Conservation (phyloP, 2,888 invertebrate species). For the Dascillus cervinus region DNA sequence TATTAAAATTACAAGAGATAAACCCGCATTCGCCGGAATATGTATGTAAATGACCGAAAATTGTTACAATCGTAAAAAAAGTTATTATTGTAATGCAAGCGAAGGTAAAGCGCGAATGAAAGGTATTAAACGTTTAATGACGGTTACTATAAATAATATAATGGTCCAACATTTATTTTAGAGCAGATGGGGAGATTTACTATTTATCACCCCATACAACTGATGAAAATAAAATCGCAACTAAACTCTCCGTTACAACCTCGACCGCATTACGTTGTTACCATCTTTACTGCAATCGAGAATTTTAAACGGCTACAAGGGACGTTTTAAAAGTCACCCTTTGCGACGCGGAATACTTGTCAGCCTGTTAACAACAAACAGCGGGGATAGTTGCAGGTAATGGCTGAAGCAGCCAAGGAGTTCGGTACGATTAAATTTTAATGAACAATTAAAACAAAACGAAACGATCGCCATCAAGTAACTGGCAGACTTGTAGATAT, state of each 20-base stretch:
- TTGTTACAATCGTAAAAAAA: conserved; percentile 35
- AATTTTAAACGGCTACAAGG: no score
- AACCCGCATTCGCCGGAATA: conserved; percentile 32
- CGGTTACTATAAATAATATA: conserved; percentile 22
- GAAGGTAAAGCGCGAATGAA: conserved; percentile 15
- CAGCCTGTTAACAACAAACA: no score
- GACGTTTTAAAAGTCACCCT: no score
- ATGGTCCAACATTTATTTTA: conserved; percentile 14
- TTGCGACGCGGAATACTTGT: no score
- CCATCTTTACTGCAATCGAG: no score
- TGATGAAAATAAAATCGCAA: conserved; percentile 20
- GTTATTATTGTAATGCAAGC: conserved; percentile 30
- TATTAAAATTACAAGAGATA: conserved; percentile 33
- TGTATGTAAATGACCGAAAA: conserved; percentile 36
- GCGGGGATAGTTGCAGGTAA: no score
- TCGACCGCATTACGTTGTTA: no score
- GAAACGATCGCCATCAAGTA: conserved; percentile 40
- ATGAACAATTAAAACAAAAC: conserved; percentile 44
- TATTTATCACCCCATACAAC: conserved; percentile 28
- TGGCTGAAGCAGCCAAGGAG: no score
- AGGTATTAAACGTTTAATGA: conserved; percentile 21
- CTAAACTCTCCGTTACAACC: no score
- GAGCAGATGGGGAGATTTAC: conserved; percentile 26
- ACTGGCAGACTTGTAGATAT: conserved; percentile 37
- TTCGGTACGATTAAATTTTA: conserved; percentile 43